Base-by-base conservation (phyloP, 2,888 invertebrate species). In the Drosophila multiciliata region DNA sequence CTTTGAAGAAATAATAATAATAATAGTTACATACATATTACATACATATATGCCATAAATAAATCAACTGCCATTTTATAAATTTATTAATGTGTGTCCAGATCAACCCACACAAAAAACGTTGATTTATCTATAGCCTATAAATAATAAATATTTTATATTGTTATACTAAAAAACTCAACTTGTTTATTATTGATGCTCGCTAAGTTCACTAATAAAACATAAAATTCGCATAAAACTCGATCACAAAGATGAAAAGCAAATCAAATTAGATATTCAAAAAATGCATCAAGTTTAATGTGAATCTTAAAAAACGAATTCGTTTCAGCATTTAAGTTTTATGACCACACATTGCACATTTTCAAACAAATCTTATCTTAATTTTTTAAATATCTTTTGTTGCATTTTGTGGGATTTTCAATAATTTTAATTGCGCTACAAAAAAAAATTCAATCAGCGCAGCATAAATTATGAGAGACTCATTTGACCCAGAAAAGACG, bases 401-500 rank as follows among this genome's bases (percentile, higher is more conserved):
- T 53, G 40, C 60, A 75, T 71, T 23, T 69, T 58, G 65, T 65
- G 60, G 63, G 66, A 58, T 77, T 73, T 77, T 82, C 85, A 77
- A 81, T 85, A 81, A 87, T 87, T 87, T 88, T 86, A 85, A 85
- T 88, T 83, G 88, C 78, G 55, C 68, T 75, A 73, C 86, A 70
- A 75, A 86, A 86, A 70, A 81, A 74, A 86, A 86, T 82, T 75
- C 86, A 85, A 85, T 88, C 83, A 82, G 83, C 61, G 86, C 82
- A 61, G 75, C 85, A 88, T 86, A 85, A 85, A 88, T 88, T 86
- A 87, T 83, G 67, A 72, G 52, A 70, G 63, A 33, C 59, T 20
- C 66, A 68, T 69, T 73, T 85, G 85, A 85, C 85, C 85, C 88
- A 85, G 86, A 85, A 85, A 82, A 65, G 76, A 67, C 68, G 80